Base-by-base conservation (phyloP, 2,888 invertebrate species). In the Cheilosia soror region DNA sequence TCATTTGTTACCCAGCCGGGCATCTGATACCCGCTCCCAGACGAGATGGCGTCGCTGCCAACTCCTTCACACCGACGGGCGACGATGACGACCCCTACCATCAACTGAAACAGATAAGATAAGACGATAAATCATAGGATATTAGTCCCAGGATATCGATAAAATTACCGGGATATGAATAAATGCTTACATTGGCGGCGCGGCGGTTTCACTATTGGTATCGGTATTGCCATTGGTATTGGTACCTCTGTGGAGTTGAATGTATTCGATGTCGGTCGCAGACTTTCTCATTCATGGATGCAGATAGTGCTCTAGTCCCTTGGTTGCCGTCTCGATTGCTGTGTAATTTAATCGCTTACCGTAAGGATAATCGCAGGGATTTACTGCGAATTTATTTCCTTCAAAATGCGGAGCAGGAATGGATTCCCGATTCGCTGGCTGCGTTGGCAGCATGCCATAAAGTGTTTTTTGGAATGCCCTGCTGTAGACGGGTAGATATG, bases 281-380 rank as follows among this genome's bases (percentile, higher is more conserved):
- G 55, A 53, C 66, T 29, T 44, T 2, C 5, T 3, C 68, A 40
- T 68, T 27, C 49, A 57, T 47, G 55, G 40, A 75, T 68, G 75
- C 68, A 75, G 37, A 62, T 80, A 75, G 53, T 42, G 73, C 65
- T 15, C 2, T 25, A 31, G 20, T 27, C 29, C 11, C 29, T 33
- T 40, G 57, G 55, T 5, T 55, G 11, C 11, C 42, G 47, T 44
- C 57, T 71, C 57, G 78, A 72, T 68, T 72, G 72, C 75, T 63
- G 71, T 65, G 81, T 77, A 76, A 82, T 82, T 82, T 77, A 77
- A 76, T 71, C 71, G 76, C 60, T 77, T 77, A 58, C 71, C 57
- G 27, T 69, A 40, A 81, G 68, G 63, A 81, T 81, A 76, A 76
- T 81, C 68, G 63, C 63, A n/a, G 11, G 44, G 81, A 76, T 76